These are phyloP conservation scores for Speoplatyrhinus poulsoni DNA, from an alignment of 2,113 vertebrate species.

Conservation along the genomic window DNA sequence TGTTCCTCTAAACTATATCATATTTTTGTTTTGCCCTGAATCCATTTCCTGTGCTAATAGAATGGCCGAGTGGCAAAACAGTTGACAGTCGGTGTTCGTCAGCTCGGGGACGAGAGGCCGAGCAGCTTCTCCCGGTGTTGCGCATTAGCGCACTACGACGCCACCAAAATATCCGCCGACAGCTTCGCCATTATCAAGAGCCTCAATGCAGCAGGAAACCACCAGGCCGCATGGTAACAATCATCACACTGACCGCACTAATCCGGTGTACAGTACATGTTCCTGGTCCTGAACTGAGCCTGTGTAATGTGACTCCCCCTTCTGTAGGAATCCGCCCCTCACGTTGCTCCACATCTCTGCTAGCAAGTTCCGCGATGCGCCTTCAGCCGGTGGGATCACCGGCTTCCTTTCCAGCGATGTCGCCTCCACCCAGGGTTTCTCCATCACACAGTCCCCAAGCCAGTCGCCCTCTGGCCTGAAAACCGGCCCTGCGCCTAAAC, in stretches of 20 bases:
- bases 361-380: slow-evolving; percentile 82
- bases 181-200: slow-evolving; percentile 87
- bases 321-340: slow-evolving; percentile 86
- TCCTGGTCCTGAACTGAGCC: neutral
- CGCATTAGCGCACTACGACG: slow-evolving; percentile 84
- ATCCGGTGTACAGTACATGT: neutral
- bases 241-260: neutral
- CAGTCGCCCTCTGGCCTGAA: slow-evolving; percentile 33
- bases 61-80: slow-evolving; percentile 87
- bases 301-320: slow-evolving; percentile 7
- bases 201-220: slow-evolving; percentile 84
- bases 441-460: slow-evolving; percentile 29
- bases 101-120: slow-evolving; percentile 77
- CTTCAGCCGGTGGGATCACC: slow-evolving; percentile 77
- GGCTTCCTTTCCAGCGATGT: slow-evolving; percentile 80
- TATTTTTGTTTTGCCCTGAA: neutral
- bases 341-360: slow-evolving; percentile 85
- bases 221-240: slow-evolving; percentile 86
- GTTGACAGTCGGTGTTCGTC: slow-evolving; percentile 83
- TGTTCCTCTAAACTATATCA: neutral
- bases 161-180: slow-evolving; percentile 84
- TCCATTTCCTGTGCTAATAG: slow-evolving; percentile 60
- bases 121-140: slow-evolving; percentile 86
- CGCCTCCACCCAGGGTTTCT: slow-evolving; percentile 54
- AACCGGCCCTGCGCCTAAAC: slow-evolving; percentile 42